Evolutionary conservation across 2,888 invertebrate genomes (phyloP).

Genomic region (Cylindroiulus punctatus): DNA sequence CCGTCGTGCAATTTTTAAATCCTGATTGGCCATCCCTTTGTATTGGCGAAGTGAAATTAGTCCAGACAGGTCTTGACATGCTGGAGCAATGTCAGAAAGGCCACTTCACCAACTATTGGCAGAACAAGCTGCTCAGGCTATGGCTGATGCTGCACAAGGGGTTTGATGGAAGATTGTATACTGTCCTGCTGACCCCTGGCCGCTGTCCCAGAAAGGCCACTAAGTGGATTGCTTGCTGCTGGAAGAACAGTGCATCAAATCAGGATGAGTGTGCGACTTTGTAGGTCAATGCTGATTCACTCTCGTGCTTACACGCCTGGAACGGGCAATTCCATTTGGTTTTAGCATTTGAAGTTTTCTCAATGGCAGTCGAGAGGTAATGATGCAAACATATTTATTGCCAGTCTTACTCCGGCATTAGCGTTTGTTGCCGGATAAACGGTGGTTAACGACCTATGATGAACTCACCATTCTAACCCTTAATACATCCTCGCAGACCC

Average conservation of each 20-base stretch:
- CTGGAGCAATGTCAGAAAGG: too few relatives aligned
- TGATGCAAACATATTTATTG: slow-evolving; percentile 29
- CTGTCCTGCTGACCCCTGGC: too few relatives aligned
- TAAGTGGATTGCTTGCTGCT: too few relatives aligned
- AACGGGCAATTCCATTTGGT: slow-evolving; percentile 7
- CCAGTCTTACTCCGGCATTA: slow-evolving; percentile 6
- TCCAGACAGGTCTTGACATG: too few relatives aligned
- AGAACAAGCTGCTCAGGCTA: too few relatives aligned
- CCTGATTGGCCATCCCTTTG: background rate
- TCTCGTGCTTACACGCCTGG: background rate
- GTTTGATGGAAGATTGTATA: too few relatives aligned
- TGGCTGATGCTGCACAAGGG: too few relatives aligned
- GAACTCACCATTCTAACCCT: slow-evolving; percentile 42
- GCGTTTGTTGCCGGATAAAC: slow-evolving; percentile 42
- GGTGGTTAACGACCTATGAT: slow-evolving; percentile 42
- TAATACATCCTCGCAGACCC: slow-evolving; percentile 28
- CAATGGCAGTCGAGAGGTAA: slow-evolving; percentile 33
- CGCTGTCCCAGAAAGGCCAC: too few relatives aligned
- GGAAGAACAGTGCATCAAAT: background rate
- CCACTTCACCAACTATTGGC: too few relatives aligned
- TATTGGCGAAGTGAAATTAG: too few relatives aligned
- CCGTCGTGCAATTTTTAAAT: background rate
- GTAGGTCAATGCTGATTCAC: background rate
- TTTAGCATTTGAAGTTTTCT: slow-evolving; percentile 38
- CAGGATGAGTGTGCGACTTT: background rate